Evolutionary conservation across 2,888 invertebrate genomes (phyloP), one percentile per base, ranked within the genome.

Genomic region (Athalia cordata): DNA sequence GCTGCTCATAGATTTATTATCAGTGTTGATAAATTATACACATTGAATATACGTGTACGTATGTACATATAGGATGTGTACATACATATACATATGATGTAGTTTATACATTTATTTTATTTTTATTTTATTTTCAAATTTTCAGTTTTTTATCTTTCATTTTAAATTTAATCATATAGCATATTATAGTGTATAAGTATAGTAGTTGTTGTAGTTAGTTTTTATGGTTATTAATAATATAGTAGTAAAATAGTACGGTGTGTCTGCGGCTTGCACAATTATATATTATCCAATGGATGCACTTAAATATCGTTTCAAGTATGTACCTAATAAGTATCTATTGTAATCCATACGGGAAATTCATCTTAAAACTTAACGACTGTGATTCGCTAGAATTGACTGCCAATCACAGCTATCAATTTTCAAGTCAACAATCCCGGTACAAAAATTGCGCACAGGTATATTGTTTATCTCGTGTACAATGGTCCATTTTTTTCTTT

Each of bases 211-310:
- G 43, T 52, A 68, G 68, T 68, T 29, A 68, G 68, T 68, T 15
- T 7, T 68, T 68, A 47, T 72, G 47, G 72, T 72, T 59, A 45
- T 13, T 72, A 72, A 47, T 72, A 72, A 13, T 72, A 72, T 72
- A 72, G 72, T 72, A 72, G 59, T 72, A 72, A 72, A 72, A 72
- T 72, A 72, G 72, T 72, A 72, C 64, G 75, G 75, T 47, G 62
- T 75, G 75, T 75, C 45, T 61, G 72, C 61, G 59, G 72, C 72
- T 72, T 72, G 47, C 72, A 72, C 72, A 47, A 61, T 72, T 29
- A 29, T 29, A 29, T 29, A 29, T 59, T 72, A 72, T 72, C 62
- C 75, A 75, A 62, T 62, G 29, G 75, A 75, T 75, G 75, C 62
- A 75, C 75, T 75, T 62, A 29, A 29, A 62, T 72, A 72, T 59